Conservation (phyloP, 2,113 vertebrate genomes). For the Craseonycteris thonglongyai region DNA sequence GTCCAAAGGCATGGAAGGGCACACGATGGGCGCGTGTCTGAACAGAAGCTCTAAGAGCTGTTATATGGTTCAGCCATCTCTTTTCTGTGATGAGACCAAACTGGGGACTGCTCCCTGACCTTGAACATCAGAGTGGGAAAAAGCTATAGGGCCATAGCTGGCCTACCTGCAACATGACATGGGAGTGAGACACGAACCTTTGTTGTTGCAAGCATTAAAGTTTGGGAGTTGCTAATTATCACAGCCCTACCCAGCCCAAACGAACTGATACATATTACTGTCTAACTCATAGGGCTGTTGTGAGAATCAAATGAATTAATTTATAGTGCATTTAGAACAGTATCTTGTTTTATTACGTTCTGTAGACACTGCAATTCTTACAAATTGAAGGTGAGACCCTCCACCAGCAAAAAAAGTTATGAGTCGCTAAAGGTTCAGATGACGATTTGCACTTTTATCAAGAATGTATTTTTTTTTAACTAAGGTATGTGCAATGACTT, state of each 20-base stretch:
- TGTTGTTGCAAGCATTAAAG: background rate
- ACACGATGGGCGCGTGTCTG: background rate
- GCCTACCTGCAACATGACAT: background rate
- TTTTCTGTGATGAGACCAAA: background rate
- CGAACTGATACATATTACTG: background rate
- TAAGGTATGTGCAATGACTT: background rate
- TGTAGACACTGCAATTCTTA: background rate
- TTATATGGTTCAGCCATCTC: background rate
- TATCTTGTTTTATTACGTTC: no score
- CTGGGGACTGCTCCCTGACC: background rate
- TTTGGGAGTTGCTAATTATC: background rate
- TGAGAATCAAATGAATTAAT: background rate
- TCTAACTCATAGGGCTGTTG: background rate
- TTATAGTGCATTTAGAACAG: background rate
- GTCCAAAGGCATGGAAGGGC: no score
- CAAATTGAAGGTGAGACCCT: background rate
- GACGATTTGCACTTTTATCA: background rate
- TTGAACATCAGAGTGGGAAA: background rate
- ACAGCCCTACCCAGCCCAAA: background rate
- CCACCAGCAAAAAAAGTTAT: background rate
- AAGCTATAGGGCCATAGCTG: background rate
- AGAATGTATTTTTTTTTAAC: background rate
- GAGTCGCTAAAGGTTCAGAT: background rate
- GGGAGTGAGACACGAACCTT: background rate
- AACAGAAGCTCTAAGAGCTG: background rate